A percentile compares a stretch with the other conserved stretches of the same genome.
Conservation (phyloP, 2,113 vertebrate genomes). For the Malurus cyaneus region DNA sequence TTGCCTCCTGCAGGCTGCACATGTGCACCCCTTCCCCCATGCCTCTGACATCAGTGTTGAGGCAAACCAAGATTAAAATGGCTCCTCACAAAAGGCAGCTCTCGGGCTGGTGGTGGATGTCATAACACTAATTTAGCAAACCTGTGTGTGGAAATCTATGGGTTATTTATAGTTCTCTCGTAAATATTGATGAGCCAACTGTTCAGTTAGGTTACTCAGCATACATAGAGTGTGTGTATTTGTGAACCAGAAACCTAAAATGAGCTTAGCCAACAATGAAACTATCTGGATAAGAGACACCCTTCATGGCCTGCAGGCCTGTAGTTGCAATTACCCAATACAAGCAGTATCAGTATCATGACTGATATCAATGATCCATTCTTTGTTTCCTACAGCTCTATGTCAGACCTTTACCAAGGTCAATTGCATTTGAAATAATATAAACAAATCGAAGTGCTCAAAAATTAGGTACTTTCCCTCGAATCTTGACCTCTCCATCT, state of each 20-base stretch:
- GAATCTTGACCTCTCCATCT: background rate
- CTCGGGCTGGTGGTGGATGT: background rate
- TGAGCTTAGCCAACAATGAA: background rate
- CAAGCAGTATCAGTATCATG: background rate
- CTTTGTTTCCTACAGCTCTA: background rate
- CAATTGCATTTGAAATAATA: background rate
- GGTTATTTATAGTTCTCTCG: slow-evolving; percentile 31
- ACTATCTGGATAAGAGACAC: background rate
- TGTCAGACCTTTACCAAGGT: background rate
- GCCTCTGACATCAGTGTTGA: too few relatives aligned
- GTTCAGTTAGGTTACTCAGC: background rate
- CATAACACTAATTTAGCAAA: slow-evolving; percentile 8
- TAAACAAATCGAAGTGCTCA: background rate
- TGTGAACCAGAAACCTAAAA: slow-evolving; percentile 4
- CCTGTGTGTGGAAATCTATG: background rate
- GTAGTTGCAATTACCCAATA: background rate
- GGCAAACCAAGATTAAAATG: too few relatives aligned
- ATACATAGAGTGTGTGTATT: background rate
- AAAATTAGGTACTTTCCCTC: background rate
- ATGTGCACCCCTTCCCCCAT: too few relatives aligned
- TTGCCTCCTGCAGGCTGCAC: too few relatives aligned
- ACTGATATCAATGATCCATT: background rate
- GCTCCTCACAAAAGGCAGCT: background rate
- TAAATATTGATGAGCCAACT: slow-evolving; percentile 56
- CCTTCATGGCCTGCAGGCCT: background rate